Base-by-base conservation (phyloP, 1,140 invertebrate genomes). In the Notospermus geniculatus region DNA sequence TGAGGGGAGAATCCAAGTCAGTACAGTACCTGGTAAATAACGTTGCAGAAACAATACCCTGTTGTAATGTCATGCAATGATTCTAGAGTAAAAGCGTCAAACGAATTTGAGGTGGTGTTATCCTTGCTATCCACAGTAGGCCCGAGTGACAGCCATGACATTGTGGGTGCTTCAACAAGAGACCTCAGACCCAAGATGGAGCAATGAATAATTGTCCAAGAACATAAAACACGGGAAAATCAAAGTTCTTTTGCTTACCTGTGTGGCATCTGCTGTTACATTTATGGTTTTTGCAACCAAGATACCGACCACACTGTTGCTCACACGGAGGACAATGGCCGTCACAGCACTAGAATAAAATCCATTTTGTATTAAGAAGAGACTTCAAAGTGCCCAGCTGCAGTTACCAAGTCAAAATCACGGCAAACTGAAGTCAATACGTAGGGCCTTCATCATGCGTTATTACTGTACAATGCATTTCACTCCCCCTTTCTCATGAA, bases 271-370 rank as follows among this genome's bases (percentile, higher is more conserved):
- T 84, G 30, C 88, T 90, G 11, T 85, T 81, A 76, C 94, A 97
- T 79, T 93, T 93, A 76, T 97, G 94, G 57, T 92, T 90, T 11
- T 90, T 88, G 78, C 93, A 97, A 22, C 87, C 87, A 1, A 96
- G 78, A 0, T 86, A 88, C 75, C 88, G 89, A 9, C 89, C 89
- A 82, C 94, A 97, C 0, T 86, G 81, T 78, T 94, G 93, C 72
- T 95, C 91, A 81, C 94, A 97, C 0, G 87, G 85, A 53, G 91
- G 89, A 79, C 92, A 95, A 68, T 88, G 86, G 9, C 89, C 89
- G 78, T 89, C 87, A 79, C 91, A 93, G 74, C 92, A 94, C 87
- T 89, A 70, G 36, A 80, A 77, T 29, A 46, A 53, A 57, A 27
- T 62, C n/a, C n/a, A n/a, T n/a, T n/a, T n/a, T n/a, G n/a, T n/a